Percentiles rank a stretch among this genome's conserved stretches.
phyloP scores from a whole-genome alignment of 1,140 invertebrate genomes.

The Heliconius hewitsoni region DNA sequence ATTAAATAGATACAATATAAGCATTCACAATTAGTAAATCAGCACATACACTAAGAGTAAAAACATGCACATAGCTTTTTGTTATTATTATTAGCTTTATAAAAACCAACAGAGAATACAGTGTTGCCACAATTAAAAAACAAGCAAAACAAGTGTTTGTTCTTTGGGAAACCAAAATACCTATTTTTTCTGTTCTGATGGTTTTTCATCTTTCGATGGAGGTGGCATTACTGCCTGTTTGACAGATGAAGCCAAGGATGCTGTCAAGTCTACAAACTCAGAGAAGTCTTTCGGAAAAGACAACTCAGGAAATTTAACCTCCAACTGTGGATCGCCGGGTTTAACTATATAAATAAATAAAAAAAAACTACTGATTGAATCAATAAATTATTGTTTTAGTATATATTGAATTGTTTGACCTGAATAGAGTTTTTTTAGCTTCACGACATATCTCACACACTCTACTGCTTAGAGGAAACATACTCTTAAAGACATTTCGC shows the following conservation, averaged over 20 bases:
- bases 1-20: too few relatives aligned
- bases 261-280: slow-evolving; percentile 68
- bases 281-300: slow-evolving; percentile 77
- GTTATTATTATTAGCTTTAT: background rate
- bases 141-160: slow-evolving; percentile 38
- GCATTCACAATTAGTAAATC: too few relatives aligned
- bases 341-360: slow-evolving; percentile 61
- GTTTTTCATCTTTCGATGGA: slow-evolving; percentile 64
- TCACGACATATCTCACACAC: too few relatives aligned
- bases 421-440: background rate
- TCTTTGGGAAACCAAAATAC: slow-evolving; percentile 45
- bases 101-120: background rate
- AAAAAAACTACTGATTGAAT: too few relatives aligned
- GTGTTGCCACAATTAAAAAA: slow-evolving; percentile 21
- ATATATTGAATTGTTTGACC: background rate
- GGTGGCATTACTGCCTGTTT: slow-evolving; percentile 77
- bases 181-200: slow-evolving; percentile 67
- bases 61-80: background rate
- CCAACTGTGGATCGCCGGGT: slow-evolving; percentile 78
- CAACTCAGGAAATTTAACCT: slow-evolving; percentile 78
- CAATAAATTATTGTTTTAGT: background rate
- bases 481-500: too few relatives aligned
- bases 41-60: background rate
- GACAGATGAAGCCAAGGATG: slow-evolving; percentile 65
- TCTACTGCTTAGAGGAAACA: too few relatives aligned